Evolutionary conservation across 2,888 invertebrate species (phyloP).

Genomic region (Macrosiphum euphorbiae): DNA sequence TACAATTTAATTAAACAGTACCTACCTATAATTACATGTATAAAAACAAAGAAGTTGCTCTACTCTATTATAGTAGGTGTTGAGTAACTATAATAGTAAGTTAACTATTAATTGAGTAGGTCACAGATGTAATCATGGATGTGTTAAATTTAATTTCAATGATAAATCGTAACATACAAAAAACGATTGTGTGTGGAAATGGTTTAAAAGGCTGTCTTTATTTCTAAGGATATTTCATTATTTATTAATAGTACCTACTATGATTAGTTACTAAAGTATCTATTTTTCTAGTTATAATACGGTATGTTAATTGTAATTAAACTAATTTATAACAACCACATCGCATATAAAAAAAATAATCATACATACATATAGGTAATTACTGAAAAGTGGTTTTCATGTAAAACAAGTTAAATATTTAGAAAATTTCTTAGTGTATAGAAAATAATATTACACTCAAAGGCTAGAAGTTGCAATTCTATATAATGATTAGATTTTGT

Average conservation of each 20-base stretch:
- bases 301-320: background rate
- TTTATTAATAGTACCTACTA: background rate
- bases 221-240: too few relatives aligned
- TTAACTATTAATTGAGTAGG: background rate
- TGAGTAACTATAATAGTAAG: background rate
- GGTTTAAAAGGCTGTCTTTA: too few relatives aligned
- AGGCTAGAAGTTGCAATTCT: background rate
- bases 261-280: background rate
- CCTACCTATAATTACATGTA: background rate
- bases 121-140: background rate
- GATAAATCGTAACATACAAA: background rate
- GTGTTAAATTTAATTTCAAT: background rate
- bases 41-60: background rate
- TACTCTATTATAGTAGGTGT: background rate
- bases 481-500: background rate
- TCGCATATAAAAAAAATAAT: background rate
- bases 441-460: background rate
- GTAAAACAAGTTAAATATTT: background rate
- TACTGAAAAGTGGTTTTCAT: too few relatives aligned
- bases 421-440: background rate
- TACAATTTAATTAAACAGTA: background rate
- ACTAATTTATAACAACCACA: background rate
- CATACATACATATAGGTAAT: background rate
- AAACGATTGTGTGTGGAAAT: background rate
- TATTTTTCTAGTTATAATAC: background rate